Evolutionary conservation across 2,797 vertebrate species (phyloP).

Genomic region (Telmatherina bonti): DNA sequence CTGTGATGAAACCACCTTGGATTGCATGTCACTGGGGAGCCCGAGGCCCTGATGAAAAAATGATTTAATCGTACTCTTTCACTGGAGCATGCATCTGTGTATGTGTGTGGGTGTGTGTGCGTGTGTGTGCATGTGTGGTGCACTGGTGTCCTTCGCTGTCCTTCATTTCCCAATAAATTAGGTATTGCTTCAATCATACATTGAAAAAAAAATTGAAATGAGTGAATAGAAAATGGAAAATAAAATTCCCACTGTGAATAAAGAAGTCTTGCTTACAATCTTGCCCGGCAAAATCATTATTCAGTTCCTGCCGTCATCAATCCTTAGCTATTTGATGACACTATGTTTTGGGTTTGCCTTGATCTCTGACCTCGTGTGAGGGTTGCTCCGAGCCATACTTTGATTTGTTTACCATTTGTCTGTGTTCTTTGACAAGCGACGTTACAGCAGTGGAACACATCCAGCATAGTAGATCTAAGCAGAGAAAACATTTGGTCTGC

Average conservation of each 20-base stretch:
- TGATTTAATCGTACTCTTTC: slow-evolving; percentile 46
- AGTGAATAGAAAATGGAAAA: slow-evolving; percentile 21
- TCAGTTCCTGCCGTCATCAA: slow-evolving; percentile 19
- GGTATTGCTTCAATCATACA: slow-evolving; percentile 39
- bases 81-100: background rate
- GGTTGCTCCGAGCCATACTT: slow-evolving; percentile 13
- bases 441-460: slow-evolving; percentile 10
- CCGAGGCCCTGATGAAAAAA: slow-evolving; percentile 48
- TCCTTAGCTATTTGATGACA: slow-evolving; percentile 12
- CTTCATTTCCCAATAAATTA: slow-evolving; percentile 56
- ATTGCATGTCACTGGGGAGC: slow-evolving; percentile 34
- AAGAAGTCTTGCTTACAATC: slow-evolving; percentile 47
- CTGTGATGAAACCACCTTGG: slow-evolving; percentile 37
- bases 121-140: slow-evolving; percentile 2
- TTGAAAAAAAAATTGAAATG: slow-evolving; percentile 45
- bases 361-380: slow-evolving; percentile 39
- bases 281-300: slow-evolving; percentile 15
- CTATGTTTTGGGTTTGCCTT: slow-evolving; percentile 31
- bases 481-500: background rate
- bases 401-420: slow-evolving; percentile 41
- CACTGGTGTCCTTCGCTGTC: slow-evolving; percentile 27
- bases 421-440: slow-evolving; percentile 3
- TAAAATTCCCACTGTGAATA: slow-evolving; percentile 28
- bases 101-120: slow-evolving; percentile 9
- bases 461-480: slow-evolving; percentile 7